Evolutionary conservation across 2,888 invertebrate genomes (phyloP).

Genomic region (Andrena dorsata): DNA sequence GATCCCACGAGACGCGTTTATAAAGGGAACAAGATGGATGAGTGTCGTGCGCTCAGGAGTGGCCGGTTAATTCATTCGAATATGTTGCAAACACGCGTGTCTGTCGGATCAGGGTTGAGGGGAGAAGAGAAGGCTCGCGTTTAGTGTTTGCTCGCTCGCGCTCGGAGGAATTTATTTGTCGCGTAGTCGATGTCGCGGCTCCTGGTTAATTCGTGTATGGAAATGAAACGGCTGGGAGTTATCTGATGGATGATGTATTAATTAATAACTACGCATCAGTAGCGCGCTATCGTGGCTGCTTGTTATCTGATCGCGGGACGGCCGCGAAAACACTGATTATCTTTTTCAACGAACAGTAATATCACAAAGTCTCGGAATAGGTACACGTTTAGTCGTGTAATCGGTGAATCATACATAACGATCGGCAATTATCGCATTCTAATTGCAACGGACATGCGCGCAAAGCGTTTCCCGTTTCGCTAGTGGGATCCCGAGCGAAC

Average conservation of each 20-base stretch:
- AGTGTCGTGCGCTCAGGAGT: conserved; percentile 36
- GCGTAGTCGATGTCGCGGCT: not conserved
- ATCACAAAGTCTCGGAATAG: not conserved
- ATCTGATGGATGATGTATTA: conserved; percentile 21
- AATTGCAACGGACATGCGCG: not conserved
- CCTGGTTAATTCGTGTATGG: not conserved
- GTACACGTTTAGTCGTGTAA: conserved; percentile 1
- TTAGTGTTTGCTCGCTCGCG: not conserved
- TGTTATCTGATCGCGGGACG: conserved; percentile 21
- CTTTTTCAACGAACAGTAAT: not conserved
- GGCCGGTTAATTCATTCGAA: conserved; percentile 49
- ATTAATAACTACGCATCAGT: conserved; percentile 13
- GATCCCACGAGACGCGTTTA: conserved; percentile 57
- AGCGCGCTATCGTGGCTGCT: conserved; percentile 7
- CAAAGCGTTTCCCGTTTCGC: conserved; percentile 6
- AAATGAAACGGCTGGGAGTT: conserved; percentile 14
- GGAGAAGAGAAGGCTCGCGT: not conserved
- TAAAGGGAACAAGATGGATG: conserved; percentile 48
- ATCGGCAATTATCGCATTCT: conserved; percentile 36
- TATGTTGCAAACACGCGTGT: conserved; percentile 3
- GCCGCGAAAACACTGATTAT: not conserved
- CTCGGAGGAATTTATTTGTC: conserved; percentile 18
- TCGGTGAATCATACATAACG: conserved; percentile 24
- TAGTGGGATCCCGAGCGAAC: conserved; percentile 18
- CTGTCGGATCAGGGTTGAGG: not conserved